Evolutionary conservation across 2,113 vertebrate genomes (phyloP).

Genomic region (Petaurus breviceps): DNA sequence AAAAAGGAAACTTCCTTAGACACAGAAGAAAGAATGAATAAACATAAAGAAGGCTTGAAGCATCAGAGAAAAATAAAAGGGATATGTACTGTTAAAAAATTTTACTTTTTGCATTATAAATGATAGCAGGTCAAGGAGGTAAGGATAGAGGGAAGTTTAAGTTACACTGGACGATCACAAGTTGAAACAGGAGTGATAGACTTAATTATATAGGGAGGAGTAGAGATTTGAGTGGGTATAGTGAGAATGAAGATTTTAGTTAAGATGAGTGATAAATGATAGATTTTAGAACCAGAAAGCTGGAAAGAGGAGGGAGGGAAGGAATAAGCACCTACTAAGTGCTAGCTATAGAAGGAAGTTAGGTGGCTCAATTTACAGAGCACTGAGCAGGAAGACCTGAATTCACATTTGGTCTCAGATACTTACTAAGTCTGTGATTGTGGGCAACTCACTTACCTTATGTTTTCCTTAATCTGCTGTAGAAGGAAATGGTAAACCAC

Average conservation of each 20-base stretch:
- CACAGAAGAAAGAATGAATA: neutral
- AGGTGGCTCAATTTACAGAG: neutral
- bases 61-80: neutral
- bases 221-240: neutral
- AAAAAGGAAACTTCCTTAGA: neutral
- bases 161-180: neutral
- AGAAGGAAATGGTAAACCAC: neutral
- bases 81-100: neutral
- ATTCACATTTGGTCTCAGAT: neutral
- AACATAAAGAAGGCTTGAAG: neutral
- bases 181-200: neutral
- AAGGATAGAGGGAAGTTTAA: neutral
- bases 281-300: neutral
- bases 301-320: neutral
- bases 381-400: neutral
- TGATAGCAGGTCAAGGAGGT: neutral
- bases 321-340: neutral
- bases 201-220: neutral
- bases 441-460: neutral
- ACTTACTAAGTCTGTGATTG: neutral
- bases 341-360: neutral
- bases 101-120: neutral
- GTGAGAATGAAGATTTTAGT: neutral
- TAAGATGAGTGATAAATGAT: neutral
- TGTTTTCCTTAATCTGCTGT: neutral